phyloP scores from a whole-genome alignment of 2,113 vertebrate genomes.

The Progne subis region DNA sequence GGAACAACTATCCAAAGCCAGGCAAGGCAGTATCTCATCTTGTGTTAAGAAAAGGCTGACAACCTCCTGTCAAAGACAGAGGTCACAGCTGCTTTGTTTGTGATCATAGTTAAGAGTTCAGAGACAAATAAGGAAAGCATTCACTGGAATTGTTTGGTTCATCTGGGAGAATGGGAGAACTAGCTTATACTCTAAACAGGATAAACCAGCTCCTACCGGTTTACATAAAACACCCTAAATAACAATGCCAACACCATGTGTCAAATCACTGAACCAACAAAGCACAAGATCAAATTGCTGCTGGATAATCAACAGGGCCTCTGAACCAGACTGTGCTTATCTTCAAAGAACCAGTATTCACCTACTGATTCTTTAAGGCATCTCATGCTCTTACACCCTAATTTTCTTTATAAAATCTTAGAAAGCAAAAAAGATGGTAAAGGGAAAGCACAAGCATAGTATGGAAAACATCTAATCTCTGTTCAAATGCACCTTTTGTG shows the following conservation, averaged over 20 bases:
- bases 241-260: not conserved
- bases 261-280: constrained; percentile 22
- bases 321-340: not conserved
- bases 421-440: not conserved
- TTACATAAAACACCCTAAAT: constrained; percentile 12
- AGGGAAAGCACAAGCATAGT: not conserved
- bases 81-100: not conserved
- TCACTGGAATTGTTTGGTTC: not conserved
- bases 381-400: not conserved
- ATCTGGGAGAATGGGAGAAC: not conserved
- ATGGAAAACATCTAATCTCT: not conserved
- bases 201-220: constrained; percentile 43
- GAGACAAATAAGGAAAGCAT: not conserved
- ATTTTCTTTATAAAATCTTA: not conserved
- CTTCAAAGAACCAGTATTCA: not conserved
- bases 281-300: constrained; percentile 9
- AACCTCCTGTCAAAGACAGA: not conserved
- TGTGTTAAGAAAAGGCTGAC: not conserved
- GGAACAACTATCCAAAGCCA: not conserved
- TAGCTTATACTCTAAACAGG: constrained; percentile 20
- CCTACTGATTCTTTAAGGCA: not conserved
- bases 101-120: not conserved
- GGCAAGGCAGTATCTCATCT: not conserved
- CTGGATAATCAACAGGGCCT: not conserved
- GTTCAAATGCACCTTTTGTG: not conserved